phyloP scores from a whole-genome alignment of 1,140 invertebrate species.

The Bombus superbus region DNA sequence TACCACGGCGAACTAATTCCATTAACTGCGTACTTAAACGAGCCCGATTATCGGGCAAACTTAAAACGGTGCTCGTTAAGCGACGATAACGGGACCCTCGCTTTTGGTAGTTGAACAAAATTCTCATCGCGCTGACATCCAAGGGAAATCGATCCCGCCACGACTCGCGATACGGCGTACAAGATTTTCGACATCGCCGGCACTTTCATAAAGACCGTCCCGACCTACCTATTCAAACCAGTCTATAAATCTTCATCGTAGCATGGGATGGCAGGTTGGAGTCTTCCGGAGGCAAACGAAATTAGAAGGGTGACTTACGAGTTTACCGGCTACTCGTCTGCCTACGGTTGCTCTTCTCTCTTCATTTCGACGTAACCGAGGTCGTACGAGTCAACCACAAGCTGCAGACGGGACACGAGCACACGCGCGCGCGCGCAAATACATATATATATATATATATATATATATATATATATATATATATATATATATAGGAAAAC shows the following conservation, averaged over 20 bases:
- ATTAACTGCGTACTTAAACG: slow-evolving; percentile 30
- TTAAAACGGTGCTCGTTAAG: slow-evolving; percentile 41
- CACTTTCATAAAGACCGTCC: slow-evolving; percentile 3
- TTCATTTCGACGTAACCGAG: background rate
- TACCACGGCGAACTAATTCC: background rate
- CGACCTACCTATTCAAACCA: background rate
- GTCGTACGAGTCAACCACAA: background rate
- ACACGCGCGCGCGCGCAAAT: too few species aligned
- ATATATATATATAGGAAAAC: too few species aligned
- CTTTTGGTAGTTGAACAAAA: slow-evolving; percentile 3
- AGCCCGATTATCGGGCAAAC: background rate
- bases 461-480: fast-evolving
- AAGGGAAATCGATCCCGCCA: slow-evolving; percentile 18
- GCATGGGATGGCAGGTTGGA: slow-evolving; percentile 11
- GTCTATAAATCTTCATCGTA: slow-evolving; percentile 46
- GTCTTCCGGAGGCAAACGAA: slow-evolving; percentile 36
- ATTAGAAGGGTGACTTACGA: slow-evolving; percentile 48
- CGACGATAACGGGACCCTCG: slow-evolving; percentile 20
- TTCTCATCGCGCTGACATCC: slow-evolving; percentile 25
- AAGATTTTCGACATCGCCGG: slow-evolving; percentile 21
- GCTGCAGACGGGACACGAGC: background rate
- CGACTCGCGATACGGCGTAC: background rate
- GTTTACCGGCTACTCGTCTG: slow-evolving; percentile 1
- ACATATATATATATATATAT: fast-evolving
- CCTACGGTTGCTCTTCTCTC: background rate